A percentile compares a stretch with the other conserved stretches of the same genome.
Conservation (phyloP, 2,888 invertebrate genomes). For the Gisinianus flammeolus region DNA sequence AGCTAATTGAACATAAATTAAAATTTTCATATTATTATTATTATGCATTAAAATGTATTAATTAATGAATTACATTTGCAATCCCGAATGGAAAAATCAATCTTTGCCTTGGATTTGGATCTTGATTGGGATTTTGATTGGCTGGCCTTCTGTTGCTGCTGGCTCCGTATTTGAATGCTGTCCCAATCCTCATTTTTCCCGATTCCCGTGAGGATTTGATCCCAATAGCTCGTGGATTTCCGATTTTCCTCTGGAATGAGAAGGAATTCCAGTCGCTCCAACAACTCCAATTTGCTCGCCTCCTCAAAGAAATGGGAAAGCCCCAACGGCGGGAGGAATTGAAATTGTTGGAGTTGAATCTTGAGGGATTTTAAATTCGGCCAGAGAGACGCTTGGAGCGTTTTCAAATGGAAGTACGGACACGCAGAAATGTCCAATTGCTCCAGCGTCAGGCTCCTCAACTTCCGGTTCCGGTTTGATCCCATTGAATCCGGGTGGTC, state of each 20-base stretch:
- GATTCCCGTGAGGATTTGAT: background rate
- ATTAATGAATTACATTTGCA: background rate
- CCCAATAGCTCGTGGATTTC: background rate
- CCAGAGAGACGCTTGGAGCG: background rate
- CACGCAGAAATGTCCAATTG: background rate
- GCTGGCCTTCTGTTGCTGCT: background rate
- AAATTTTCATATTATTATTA: background rate
- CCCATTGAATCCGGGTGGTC: too few relatives aligned
- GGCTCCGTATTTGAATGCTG: background rate
- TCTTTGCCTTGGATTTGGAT: too few relatives aligned
- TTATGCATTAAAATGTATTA: background rate
- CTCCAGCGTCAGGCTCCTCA: background rate
- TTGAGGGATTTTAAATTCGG: constrained; percentile 1
- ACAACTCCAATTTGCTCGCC: background rate
- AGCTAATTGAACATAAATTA: background rate
- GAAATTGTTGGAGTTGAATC: background rate
- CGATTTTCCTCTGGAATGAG: background rate
- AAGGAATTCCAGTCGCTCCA: background rate
- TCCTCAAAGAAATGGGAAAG: background rate
- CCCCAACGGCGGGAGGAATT: background rate
- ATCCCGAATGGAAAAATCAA: background rate
- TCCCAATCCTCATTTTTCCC: background rate
- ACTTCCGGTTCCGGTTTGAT: background rate
- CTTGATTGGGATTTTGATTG: background rate
- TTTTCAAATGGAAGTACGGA: background rate